A percentile compares a stretch with the other conserved stretches of the same genome.
Conservation (phyloP, 2,888 invertebrate genomes). For the Rhingia campestris region DNA sequence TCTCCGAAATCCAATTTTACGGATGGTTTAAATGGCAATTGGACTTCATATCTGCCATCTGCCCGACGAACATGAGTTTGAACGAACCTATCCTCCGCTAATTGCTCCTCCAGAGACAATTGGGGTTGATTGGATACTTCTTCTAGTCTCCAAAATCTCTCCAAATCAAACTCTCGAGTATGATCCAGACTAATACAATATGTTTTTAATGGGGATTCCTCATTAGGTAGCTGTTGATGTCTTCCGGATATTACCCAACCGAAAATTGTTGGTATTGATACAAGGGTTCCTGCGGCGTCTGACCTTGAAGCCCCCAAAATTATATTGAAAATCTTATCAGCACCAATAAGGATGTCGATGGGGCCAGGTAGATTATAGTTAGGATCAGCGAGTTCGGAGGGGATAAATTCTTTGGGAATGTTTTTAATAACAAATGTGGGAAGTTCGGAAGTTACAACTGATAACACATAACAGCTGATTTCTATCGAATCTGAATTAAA, state of each 20-base stretch:
- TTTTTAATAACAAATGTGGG: neutral
- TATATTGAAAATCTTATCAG: slow-evolving; percentile 16
- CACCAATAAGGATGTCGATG: slow-evolving; percentile 25
- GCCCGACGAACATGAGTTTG: slow-evolving; percentile 1
- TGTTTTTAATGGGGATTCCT: neutral
- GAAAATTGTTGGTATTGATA: neutral
- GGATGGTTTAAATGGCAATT: slow-evolving; percentile 11
- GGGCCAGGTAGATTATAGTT: slow-evolving; percentile 9
- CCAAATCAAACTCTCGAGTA: slow-evolving; percentile 6
- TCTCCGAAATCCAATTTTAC: neutral
- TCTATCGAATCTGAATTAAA: neutral
- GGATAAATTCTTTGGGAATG: neutral
- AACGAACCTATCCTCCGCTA: slow-evolving; percentile 4
- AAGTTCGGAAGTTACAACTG: neutral
- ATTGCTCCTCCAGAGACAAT: slow-evolving; percentile 17
- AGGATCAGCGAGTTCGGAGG: slow-evolving; percentile 10
- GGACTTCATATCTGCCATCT: slow-evolving; percentile 14
- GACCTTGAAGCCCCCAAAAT: slow-evolving; percentile 4
- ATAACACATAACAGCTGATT: neutral
- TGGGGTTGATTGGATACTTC: neutral
- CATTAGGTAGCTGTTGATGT: no score
- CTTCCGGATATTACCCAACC: neutral
- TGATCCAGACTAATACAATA: neutral
- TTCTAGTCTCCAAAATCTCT: slow-evolving; percentile 15
- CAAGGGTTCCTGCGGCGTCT: neutral